Base-by-base conservation (phyloP, 1,140 invertebrate genomes). In the Daktulosphaira vitifoliae region DNA sequence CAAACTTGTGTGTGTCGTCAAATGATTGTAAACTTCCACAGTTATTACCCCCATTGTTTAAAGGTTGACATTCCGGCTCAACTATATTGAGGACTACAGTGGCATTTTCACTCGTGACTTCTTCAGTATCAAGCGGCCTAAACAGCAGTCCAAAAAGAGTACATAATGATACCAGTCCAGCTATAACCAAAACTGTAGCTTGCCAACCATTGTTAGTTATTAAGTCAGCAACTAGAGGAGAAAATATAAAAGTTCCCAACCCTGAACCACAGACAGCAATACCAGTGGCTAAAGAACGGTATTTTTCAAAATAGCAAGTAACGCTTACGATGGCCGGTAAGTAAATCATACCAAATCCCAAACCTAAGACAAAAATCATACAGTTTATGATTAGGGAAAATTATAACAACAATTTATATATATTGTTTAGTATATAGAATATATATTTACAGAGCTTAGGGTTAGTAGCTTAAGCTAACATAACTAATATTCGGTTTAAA, bases 261-360 rank as follows among this genome's bases (percentile, higher is more conserved):
- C 90, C 90, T 5, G 92, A 94, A 3, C 93, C 94, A 71, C 92
- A 96, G 0, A 97, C 92, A 0, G 93, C 93, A 23, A 98, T 94
- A 2, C 88, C 87, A 1, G 92, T 96, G 2, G 93, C 93, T 67
- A 96, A 79, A 4, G 92, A 92, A 59, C 93, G 80, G 68, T 85
- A 87, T 69, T 88, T 86, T 70, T 96, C 92, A 72, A 97, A 98
- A 79, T 96, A 96, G 66, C 87, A 89, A 3, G 92, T 93, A 7
- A 96, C 93, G 73, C 88, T 91, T 23, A 96, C 92, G 65, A 96
- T 96, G 49, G 93, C 92, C 1, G 93, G 93, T 25, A 96, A 78
- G 73, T 96, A 97, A 67, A 96, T 93, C 68, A 97, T 81, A 1
- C 93, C 94, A 70, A 96, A 91, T 11, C 94, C 93, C 25, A 96